These are phyloP conservation scores for Lysandra coridon DNA, from an alignment of 2,888 invertebrate genomes.

Conservation along the genomic window DNA sequence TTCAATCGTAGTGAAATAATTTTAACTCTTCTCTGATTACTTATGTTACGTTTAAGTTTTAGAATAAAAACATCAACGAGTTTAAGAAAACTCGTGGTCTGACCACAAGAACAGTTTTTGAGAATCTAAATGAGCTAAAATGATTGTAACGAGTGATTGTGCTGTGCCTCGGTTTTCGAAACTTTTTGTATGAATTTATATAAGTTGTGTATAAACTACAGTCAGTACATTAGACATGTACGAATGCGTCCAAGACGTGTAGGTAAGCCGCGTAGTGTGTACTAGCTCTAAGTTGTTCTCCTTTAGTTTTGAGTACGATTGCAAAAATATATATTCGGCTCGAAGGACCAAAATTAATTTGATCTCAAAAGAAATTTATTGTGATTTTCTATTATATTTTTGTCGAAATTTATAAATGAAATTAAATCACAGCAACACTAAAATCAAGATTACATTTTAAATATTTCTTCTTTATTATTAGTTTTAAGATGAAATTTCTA, in stretches of 20 bases:
- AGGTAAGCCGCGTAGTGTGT: slow-evolving; percentile 35
- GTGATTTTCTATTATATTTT: slow-evolving; percentile 36
- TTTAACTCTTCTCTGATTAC: neutral
- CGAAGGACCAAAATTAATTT: slow-evolving; percentile 51
- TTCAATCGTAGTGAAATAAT: neutral
- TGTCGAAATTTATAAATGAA: slow-evolving; percentile 30
- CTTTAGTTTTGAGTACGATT: slow-evolving; percentile 25
- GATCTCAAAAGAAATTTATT: slow-evolving; percentile 40
- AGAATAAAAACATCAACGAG: neutral
- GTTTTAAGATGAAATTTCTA: slow-evolving; percentile 31
- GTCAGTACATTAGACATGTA: slow-evolving; percentile 37
- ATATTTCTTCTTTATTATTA: slow-evolving; percentile 23
- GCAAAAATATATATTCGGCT: slow-evolving; percentile 48
- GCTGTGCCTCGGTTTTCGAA: slow-evolving; percentile 35
- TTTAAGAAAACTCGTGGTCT: neutral
- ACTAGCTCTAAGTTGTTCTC: slow-evolving; percentile 30
- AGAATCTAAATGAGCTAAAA: neutral
- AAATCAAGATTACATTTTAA: slow-evolving; percentile 31
- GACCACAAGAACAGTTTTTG: neutral
- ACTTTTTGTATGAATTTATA: slow-evolving; percentile 27
- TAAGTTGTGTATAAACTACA: slow-evolving; percentile 32
- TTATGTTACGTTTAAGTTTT: neutral
- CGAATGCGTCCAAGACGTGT: slow-evolving; percentile 68
- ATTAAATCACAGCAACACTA: slow-evolving; percentile 9
- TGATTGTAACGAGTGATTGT: slow-evolving; percentile 31